These are phyloP conservation scores for Sebastes baramenuke DNA, from an alignment of 2,797 vertebrate species.

Conservation along the genomic window DNA sequence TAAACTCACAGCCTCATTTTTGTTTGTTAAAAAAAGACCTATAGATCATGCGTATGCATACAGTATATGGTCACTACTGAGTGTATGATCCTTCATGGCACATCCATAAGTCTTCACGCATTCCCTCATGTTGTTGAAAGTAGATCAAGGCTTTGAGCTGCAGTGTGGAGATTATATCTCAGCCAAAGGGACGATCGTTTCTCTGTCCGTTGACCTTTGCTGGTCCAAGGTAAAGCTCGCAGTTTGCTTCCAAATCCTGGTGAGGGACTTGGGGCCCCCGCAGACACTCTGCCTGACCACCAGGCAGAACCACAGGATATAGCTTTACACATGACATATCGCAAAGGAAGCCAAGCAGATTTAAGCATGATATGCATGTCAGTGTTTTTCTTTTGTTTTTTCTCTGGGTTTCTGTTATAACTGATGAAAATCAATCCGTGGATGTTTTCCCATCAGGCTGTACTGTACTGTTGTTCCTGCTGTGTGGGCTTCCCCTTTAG, in stretches of 20 bases:
- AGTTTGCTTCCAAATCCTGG: constrained; percentile 38
- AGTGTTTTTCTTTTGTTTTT: constrained; percentile 39
- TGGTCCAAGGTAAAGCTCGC: constrained; percentile 45
- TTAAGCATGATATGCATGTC: constrained; percentile 52
- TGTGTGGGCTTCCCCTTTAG: constrained; percentile 75
- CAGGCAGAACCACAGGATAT: constrained; percentile 47
- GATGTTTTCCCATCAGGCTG: constrained; percentile 64
- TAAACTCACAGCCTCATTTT: neutral
- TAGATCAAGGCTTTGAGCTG: constrained; percentile 38
- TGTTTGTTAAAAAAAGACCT: neutral
- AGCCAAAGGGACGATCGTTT: constrained; percentile 27
- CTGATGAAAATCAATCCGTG: constrained; percentile 65
- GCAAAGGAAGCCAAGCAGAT: constrained; percentile 53
- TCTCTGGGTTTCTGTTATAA: constrained; percentile 48
- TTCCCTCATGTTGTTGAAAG: constrained; percentile 12
- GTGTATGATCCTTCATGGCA: neutral
- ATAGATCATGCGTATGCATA: neutral
- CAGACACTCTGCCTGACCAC: constrained; percentile 54
- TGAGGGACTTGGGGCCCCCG: constrained; percentile 23
- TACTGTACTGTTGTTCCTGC: constrained; percentile 62
- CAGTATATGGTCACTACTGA: neutral
- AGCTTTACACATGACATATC: constrained; percentile 59
- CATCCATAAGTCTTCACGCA: constrained; percentile 2
- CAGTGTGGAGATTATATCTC: constrained; percentile 29
- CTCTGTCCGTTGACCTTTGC: constrained; percentile 42